These are phyloP conservation scores for Acipenser ruthenus DNA, from an alignment of 2,797 vertebrate species.

Conservation along the genomic window DNA sequence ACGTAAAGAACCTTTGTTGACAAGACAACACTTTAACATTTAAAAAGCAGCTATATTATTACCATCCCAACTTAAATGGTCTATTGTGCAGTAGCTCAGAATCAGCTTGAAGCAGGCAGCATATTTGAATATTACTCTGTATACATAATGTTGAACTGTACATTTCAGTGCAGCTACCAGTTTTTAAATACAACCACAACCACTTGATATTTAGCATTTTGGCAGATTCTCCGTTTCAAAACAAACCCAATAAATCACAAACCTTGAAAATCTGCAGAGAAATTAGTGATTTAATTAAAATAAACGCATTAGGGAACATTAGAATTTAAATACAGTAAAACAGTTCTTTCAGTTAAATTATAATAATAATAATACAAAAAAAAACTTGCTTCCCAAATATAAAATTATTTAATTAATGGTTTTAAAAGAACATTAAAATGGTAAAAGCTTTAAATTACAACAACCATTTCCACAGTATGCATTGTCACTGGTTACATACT, in stretches of 20 bases:
- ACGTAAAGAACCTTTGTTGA: no score
- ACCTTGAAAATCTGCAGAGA: conserved; percentile 41
- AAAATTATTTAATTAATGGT: conserved; percentile 81
- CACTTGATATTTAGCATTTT: neutral
- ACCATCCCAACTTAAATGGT: no score
- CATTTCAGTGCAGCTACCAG: neutral
- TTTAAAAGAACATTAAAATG: conserved; percentile 78
- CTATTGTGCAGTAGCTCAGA: neutral
- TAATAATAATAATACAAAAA: conserved; percentile 71
- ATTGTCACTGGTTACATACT: conserved; percentile 62
- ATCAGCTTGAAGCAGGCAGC: neutral
- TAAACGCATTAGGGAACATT: conserved; percentile 55
- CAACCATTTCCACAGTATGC: conserved; percentile 52
- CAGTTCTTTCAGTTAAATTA: conserved; percentile 87
- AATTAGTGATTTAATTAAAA: conserved; percentile 68
- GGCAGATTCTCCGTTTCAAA: no score
- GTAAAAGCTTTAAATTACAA: conserved; percentile 78
- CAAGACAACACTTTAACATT: no score
- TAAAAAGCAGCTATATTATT: no score
- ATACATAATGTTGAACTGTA: neutral
- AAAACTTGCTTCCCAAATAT: conserved; percentile 73
- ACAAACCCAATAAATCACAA: neutral
- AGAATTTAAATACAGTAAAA: conserved; percentile 66
- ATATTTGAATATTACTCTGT: neutral
- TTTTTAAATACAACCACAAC: neutral